Conservation (phyloP, 2,888 invertebrate genomes). For the Mechanitis messenoides region DNA sequence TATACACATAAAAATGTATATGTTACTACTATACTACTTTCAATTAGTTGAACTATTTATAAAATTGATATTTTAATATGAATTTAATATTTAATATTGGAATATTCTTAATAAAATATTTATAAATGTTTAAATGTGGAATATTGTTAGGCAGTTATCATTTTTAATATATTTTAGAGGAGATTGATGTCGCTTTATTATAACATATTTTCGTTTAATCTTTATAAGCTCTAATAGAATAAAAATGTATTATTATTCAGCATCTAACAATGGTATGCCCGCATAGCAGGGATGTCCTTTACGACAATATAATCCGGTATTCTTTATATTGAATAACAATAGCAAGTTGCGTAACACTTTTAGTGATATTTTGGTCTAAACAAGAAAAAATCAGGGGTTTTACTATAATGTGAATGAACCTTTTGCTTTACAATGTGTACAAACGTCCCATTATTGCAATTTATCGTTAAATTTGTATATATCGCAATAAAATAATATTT, state of each 20-base stretch:
- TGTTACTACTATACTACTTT: not conserved
- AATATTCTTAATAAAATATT: not conserved
- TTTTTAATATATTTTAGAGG: too few relatives aligned
- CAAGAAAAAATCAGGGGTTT: constrained; percentile 51
- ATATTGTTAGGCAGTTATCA: too few relatives aligned
- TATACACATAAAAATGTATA: constrained; percentile 1
- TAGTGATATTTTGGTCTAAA: constrained; percentile 52
- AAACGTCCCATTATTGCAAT: not conserved
- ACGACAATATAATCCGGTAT: constrained; percentile 44
- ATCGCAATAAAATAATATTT: not conserved
- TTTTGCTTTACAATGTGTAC: constrained; percentile 33
- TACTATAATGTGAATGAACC: constrained; percentile 44
- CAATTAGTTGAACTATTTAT: not conserved
- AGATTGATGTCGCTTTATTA: too few relatives aligned
- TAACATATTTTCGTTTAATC: constrained; percentile 15
- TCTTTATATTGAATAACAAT: constrained; percentile 48
- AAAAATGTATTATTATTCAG: constrained; percentile 26
- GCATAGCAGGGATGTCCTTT: constrained; percentile 53
- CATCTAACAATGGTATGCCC: constrained; percentile 55
- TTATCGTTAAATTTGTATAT: not conserved
- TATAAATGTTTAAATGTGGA: not conserved
- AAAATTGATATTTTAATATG: not conserved
- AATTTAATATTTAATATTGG: not conserved
- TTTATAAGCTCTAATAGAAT: constrained; percentile 19
- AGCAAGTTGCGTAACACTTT: constrained; percentile 58